Base-by-base conservation (phyloP, 2,797 vertebrate species). In the Sebastes vulpes region DNA sequence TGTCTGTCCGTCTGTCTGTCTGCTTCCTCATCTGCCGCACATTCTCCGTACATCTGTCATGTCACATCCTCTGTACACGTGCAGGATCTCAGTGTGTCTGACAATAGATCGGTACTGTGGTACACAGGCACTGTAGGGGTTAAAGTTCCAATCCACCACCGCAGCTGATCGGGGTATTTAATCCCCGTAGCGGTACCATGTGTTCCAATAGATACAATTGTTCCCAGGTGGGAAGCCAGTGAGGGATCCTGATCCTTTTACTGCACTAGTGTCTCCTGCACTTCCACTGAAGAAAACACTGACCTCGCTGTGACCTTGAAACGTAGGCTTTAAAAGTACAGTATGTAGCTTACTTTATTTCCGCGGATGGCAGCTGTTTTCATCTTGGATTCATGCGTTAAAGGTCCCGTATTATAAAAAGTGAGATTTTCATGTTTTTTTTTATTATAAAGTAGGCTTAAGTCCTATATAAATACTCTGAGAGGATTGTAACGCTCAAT, bases 1-100 rank as follows among this genome's bases (percentile, higher is more conserved):
- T 57, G 21, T 69, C 58, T 16, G 20, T 61, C 56, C 50, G 38
- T 74, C 81, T 46, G 32, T 65, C 75, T 66, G 52, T 52, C 50
- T 63, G 57, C 60, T 7, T 31, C 26, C 79, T 46, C 59, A 63
- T 89, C 63, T 75, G 68, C 48, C 53, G 1, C 6, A 3, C 46
- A 18, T 48, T 48, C 0, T 48, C 63, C 50, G 16, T 75, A 35
- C 48, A 3, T 63, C 26, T 57, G 20, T 71, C 46, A 5, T 18
- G 25, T 77, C 58, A 26, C 63, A 29, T 57, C 35, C n/a, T 65
- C 32, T 28, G 20, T 25, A 6, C 65, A 58, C 7, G 1, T 75
- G 64, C 32, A 31, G 10, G 18, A 50, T 69, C 16, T 65, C 32
- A 2, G 9, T 25, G 5, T 53, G 31, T 50, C 23, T 32, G 12